Evolutionary conservation across 2,888 invertebrate genomes (phyloP).

Genomic region (Drosophila siamana): DNA sequence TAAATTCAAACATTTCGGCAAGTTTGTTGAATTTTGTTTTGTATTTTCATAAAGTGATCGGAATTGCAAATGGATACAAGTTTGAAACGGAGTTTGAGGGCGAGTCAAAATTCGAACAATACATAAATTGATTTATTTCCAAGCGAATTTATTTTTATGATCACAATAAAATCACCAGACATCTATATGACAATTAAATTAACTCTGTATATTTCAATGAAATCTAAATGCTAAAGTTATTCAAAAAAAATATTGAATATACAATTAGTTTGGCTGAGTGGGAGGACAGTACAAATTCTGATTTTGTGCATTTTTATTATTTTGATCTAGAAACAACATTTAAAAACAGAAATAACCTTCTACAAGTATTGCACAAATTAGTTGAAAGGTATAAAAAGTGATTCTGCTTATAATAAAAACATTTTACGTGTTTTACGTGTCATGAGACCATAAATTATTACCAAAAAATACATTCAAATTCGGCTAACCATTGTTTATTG

Average conservation of each 20-base stretch:
- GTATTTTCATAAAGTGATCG: constrained; percentile 6
- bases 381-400: constrained; percentile 1
- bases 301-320: background rate
- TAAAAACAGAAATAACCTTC: constrained; percentile 15
- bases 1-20: constrained; percentile 31
- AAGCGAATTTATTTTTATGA: background rate
- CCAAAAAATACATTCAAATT: constrained; percentile 32
- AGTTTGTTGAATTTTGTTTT: constrained; percentile 9
- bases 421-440: constrained; percentile 57
- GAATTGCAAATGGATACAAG: constrained; percentile 33
- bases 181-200: background rate
- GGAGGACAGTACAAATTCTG: background rate
- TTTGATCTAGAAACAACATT: background rate
- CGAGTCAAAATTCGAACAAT: background rate
- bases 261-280: background rate
- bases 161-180: background rate
- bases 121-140: background rate
- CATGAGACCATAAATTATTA: constrained; percentile 48
- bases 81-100: background rate
- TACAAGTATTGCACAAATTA: constrained; percentile 9
- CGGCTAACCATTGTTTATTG: constrained; percentile 26
- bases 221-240: background rate
- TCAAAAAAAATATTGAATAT: background rate
- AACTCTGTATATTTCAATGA: background rate
- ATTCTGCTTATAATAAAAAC: constrained; percentile 26